Evolutionary conservation across 1,140 invertebrate genomes (phyloP).

Genomic region (Drosophila subobscura): DNA sequence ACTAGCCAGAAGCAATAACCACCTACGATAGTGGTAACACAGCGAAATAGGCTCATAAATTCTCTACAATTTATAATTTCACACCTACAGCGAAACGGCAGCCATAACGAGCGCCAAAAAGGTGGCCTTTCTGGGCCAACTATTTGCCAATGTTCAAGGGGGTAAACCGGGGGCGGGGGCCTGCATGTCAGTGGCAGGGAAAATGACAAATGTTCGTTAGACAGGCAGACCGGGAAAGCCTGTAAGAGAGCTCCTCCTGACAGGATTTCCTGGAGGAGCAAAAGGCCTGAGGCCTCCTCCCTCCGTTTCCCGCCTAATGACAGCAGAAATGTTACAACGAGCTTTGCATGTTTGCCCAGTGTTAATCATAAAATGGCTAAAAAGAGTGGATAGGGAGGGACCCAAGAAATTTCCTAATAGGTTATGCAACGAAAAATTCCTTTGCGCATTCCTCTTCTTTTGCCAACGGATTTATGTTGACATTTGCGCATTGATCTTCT

Average conservation of each 20-base stretch:
- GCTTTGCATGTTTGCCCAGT: slow-evolving; percentile 74
- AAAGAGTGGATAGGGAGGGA: slow-evolving; percentile 9
- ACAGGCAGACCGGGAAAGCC: slow-evolving; percentile 70
- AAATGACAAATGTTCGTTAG: slow-evolving; percentile 74
- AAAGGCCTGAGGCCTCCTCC: background rate
- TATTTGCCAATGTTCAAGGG: slow-evolving; percentile 76
- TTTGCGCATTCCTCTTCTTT: background rate
- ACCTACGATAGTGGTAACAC: slow-evolving; percentile 42
- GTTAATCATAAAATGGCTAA: slow-evolving; percentile 74
- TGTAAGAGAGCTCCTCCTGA: slow-evolving; percentile 34
- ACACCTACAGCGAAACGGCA: slow-evolving; percentile 51
- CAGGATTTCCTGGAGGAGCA: slow-evolving; percentile 15
- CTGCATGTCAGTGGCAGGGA: slow-evolving; percentile 59
- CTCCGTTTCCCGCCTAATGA: slow-evolving; percentile 47
- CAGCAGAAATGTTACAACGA: slow-evolving; percentile 50
- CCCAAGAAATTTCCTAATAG: slow-evolving; percentile 30
- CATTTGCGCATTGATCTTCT: slow-evolving; percentile 50
- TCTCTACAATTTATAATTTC: slow-evolving; percentile 75
- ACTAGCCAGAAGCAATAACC: slow-evolving; percentile 31
- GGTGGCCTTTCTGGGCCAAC: slow-evolving; percentile 35
- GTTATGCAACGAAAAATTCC: slow-evolving; percentile 32
- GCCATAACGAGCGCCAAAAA: slow-evolving; percentile 53
- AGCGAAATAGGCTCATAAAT: slow-evolving; percentile 70
- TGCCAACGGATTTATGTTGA: slow-evolving; percentile 43
- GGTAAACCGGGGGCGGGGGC: slow-evolving; percentile 3